Conservation (phyloP, 2,113 vertebrate species). For the Pleuronectes platessa region DNA sequence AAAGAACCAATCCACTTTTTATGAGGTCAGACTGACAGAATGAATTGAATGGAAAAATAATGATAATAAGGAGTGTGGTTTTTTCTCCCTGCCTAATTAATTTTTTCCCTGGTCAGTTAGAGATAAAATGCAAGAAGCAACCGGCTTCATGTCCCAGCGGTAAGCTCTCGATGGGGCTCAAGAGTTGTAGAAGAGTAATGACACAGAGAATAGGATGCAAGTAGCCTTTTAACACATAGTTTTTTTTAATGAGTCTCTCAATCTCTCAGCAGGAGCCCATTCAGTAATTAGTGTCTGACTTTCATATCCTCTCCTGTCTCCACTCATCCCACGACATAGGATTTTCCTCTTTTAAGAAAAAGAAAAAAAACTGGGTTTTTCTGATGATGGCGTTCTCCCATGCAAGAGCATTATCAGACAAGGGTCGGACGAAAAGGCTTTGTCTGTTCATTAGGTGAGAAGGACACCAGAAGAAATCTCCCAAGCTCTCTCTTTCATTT, state of each 20-base stretch:
- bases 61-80: background rate
- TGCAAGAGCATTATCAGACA: conserved; percentile 46
- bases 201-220: conserved; percentile 20
- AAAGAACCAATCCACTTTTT: background rate
- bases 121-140: conserved; percentile 34
- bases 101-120: conserved; percentile 17
- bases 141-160: background rate
- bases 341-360: conserved; percentile 14
- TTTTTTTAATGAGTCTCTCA: conserved; percentile 54
- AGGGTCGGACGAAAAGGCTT: conserved; percentile 39
- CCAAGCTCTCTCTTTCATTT: background rate
- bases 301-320: conserved; percentile 45
- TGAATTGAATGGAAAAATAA: background rate
- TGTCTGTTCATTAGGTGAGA: conserved; percentile 55
- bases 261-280: conserved; percentile 51
- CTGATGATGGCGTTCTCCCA: conserved; percentile 47
- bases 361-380: too few species aligned
- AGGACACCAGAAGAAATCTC: conserved; percentile 44
- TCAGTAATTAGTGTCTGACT: conserved; percentile 66
- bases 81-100: conserved; percentile 1
- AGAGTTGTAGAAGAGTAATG: conserved; percentile 18
- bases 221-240: conserved; percentile 43
- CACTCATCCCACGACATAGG: conserved; percentile 25
- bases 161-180: conserved; percentile 19
- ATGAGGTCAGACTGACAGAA: conserved; percentile 9